Conservation (phyloP, 2,797 vertebrate species). For the Poeciliopsis presidionis region DNA sequence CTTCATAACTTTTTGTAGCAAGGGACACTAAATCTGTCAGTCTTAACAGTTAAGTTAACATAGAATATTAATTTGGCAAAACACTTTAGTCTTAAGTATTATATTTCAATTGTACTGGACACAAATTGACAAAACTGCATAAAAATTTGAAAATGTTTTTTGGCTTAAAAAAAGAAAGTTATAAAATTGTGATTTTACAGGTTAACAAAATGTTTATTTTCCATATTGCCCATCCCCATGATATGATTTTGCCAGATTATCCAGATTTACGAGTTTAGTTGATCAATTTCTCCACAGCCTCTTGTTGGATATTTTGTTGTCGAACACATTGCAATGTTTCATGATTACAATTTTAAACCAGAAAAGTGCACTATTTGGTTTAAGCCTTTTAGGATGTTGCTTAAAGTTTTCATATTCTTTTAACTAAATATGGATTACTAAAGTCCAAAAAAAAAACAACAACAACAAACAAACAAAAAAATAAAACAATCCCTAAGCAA, state of each 20-base stretch:
- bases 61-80: not conserved
- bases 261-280: not conserved
- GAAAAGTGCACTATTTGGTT: constrained; percentile 14
- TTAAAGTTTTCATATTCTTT: constrained; percentile 48
- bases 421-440: constrained; percentile 44
- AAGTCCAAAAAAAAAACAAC: not conserved
- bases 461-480: too few species aligned
- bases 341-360: not conserved
- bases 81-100: not conserved
- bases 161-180: not conserved
- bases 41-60: not conserved
- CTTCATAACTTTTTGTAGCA: not conserved
- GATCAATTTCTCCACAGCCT: not conserved
- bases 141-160: not conserved
- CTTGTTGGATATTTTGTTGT: not conserved
- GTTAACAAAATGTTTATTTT: not conserved
- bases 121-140: not conserved
- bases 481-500: constrained; percentile 30
- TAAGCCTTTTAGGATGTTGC: constrained; percentile 37
- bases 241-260: not conserved
- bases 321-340: not conserved
- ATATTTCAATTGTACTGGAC: not conserved
- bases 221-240: not conserved
- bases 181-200: not conserved
- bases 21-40: not conserved